Percentiles rank a stretch among this genome's conserved stretches.
phyloP scores from a whole-genome alignment of 2,797 vertebrate genomes.

The Champsocephalus gunnari region DNA sequence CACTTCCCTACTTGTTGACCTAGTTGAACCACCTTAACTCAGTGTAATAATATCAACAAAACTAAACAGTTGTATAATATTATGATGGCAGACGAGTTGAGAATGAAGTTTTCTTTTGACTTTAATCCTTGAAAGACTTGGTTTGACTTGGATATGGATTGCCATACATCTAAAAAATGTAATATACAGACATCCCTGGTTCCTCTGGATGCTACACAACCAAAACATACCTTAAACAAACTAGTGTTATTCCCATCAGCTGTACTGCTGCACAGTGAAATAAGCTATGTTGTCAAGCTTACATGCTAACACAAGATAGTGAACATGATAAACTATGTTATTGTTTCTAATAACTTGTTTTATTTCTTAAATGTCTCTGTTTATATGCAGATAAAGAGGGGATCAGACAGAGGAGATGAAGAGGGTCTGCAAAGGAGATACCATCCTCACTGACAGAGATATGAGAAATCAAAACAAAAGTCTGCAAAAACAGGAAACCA shows the following conservation, averaged over 20 bases:
- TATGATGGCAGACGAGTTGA: too few relatives aligned
- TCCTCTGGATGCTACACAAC: background rate
- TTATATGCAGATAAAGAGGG: conserved; percentile 13
- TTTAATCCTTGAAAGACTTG: background rate
- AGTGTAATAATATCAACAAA: background rate
- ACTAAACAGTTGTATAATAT: background rate
- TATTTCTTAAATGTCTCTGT: background rate
- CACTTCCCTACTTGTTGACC: background rate
- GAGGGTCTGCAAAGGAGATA: background rate
- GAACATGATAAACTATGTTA: background rate
- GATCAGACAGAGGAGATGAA: background rate
- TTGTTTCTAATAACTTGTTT: background rate
- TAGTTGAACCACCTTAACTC: background rate
- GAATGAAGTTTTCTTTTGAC: background rate
- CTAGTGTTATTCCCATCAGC: background rate
- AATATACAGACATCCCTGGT: background rate
- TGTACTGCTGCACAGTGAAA: background rate
- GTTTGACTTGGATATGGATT: too few relatives aligned
- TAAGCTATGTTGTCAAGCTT: background rate
- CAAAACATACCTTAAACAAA: background rate
- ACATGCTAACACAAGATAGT: background rate
- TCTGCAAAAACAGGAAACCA: background rate
- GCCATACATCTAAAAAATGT: too few relatives aligned
- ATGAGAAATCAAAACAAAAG: background rate
- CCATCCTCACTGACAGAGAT: background rate